phyloP scores from a whole-genome alignment of 2,888 invertebrate genomes.

The Busseola fusca region DNA sequence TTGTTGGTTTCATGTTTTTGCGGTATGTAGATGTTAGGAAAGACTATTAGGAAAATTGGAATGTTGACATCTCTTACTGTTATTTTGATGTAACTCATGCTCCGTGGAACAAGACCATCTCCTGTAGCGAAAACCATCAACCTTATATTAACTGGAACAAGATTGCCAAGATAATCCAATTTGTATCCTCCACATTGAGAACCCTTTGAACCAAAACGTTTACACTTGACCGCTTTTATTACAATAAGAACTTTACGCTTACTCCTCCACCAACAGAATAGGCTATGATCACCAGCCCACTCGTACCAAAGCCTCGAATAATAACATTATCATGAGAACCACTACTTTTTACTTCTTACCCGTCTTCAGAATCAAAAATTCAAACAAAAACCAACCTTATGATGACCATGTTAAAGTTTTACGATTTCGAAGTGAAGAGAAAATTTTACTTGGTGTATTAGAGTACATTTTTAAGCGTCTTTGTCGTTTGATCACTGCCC shows the following conservation, averaged over 20 bases:
- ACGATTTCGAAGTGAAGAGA: conserved; percentile 9
- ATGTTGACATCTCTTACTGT: background rate
- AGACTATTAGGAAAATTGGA: background rate
- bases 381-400: conserved; percentile 63
- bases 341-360: conserved; percentile 61
- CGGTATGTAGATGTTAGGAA: background rate
- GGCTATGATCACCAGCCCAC: conserved; percentile 85
- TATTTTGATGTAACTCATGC: background rate
- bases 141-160: background rate
- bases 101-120: background rate
- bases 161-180: conserved; percentile 21
- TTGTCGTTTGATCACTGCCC: conserved; percentile 83
- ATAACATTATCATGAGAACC: conserved; percentile 85
- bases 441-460: conserved; percentile 67
- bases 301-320: conserved; percentile 80
- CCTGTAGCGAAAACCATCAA: background rate
- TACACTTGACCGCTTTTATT: conserved; percentile 65
- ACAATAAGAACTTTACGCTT: conserved; percentile 77
- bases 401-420: conserved; percentile 19
- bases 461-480: conserved; percentile 83
- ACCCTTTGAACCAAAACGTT: conserved; percentile 51
- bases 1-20: background rate
- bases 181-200: conserved; percentile 28
- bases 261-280: conserved; percentile 81
- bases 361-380: conserved; percentile 26